Conservation (phyloP, 2,888 invertebrate genomes). For the Laspeyria flexula region DNA sequence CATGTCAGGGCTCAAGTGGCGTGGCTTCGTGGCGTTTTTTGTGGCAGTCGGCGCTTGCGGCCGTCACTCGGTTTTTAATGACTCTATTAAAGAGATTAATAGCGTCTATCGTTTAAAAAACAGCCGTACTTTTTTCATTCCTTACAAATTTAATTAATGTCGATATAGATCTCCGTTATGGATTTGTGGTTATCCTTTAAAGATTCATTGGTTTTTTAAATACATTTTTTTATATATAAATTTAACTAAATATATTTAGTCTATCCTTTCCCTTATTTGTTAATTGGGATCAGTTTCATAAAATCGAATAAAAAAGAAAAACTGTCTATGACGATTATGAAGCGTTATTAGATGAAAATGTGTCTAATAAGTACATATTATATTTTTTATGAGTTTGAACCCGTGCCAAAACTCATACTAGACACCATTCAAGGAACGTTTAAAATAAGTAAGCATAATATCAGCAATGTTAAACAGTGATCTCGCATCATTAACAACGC, state of each 20-base stretch:
- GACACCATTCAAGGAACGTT: too few relatives aligned
- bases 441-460: too few relatives aligned
- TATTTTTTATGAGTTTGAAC: too few relatives aligned
- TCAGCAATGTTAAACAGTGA: slow-evolving; percentile 18
- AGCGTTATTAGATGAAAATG: too few relatives aligned
- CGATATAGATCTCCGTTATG: slow-evolving; percentile 65
- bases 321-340: too few relatives aligned
- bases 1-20: slow-evolving; percentile 48
- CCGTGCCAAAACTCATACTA: too few relatives aligned
- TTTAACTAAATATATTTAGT: too few relatives aligned
- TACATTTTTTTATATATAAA: too few relatives aligned
- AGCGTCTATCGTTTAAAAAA: slow-evolving; percentile 74
- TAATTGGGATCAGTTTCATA: too few relatives aligned
- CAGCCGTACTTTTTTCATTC: slow-evolving; percentile 69
- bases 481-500: slow-evolving; percentile 18
- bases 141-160: slow-evolving; percentile 82
- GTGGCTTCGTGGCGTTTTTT: slow-evolving; percentile 47
- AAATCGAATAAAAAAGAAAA: too few relatives aligned
- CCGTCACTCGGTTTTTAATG: slow-evolving; percentile 77
- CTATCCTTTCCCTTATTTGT: too few relatives aligned
- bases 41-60: slow-evolving; percentile 59
- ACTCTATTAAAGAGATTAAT: slow-evolving; percentile 85
- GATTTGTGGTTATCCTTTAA: slow-evolving; percentile 36
- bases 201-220: slow-evolving; percentile 11
- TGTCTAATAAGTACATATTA: too few relatives aligned